Evolutionary conservation across 2,888 invertebrate species (phyloP).

Genomic region (Plagiodera versicolora): DNA sequence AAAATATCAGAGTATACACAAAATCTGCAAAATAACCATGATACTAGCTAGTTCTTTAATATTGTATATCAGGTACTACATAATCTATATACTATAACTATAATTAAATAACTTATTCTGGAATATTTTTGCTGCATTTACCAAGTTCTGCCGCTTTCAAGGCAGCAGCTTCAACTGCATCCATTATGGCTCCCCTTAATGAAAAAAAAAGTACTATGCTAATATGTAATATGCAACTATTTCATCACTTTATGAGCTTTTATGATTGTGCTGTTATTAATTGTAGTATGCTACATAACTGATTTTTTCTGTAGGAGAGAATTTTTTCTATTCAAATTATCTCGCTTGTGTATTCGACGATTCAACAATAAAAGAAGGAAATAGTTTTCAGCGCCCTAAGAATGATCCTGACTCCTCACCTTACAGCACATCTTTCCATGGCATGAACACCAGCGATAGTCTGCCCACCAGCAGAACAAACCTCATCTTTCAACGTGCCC

Average conservation of each 20-base stretch:
- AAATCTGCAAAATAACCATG: neutral
- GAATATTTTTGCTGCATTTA: constrained; percentile 30
- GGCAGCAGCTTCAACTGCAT: constrained; percentile 75
- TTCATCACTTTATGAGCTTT: too few species aligned
- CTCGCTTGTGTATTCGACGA: too few species aligned
- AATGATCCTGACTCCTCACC: constrained; percentile 56
- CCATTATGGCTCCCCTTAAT: constrained; percentile 62
- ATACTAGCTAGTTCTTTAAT: too few species aligned
- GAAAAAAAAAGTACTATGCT: constrained; percentile 1
- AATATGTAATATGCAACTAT: too few species aligned
- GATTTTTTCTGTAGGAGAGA: too few species aligned
- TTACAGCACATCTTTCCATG: constrained; percentile 74
- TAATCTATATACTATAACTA: too few species aligned
- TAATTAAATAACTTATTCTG: neutral
- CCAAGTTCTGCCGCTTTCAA: constrained; percentile 59
- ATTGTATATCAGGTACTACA: too few species aligned
- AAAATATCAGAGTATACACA: neutral
- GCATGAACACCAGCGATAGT: constrained; percentile 86
- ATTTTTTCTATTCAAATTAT: too few species aligned
- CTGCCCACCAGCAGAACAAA: constrained; percentile 88
- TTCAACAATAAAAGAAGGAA: too few species aligned
- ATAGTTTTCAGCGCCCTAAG: too few species aligned
- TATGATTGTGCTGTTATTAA: too few species aligned
- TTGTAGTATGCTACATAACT: too few species aligned
- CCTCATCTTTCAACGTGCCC: constrained; percentile 77